These are phyloP conservation scores for Camponotus floridanus DNA, from an alignment of 1,140 invertebrate species.

Conservation along the genomic window DNA sequence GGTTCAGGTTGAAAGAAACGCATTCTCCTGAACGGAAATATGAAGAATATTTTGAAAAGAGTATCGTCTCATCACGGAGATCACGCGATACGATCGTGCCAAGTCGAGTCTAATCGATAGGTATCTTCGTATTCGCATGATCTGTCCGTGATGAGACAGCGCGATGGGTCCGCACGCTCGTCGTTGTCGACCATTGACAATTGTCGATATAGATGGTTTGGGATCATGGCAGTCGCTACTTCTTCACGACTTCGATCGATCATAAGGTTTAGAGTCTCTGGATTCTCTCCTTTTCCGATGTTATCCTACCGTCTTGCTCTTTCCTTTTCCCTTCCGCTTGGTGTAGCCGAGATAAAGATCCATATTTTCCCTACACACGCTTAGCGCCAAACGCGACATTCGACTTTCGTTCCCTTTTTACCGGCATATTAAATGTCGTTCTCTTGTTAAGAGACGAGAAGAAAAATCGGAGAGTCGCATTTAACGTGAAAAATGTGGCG, in stretches of 20 bases:
- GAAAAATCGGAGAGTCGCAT: background rate
- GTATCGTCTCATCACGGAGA: constrained; percentile 76
- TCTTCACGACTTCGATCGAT: constrained; percentile 68
- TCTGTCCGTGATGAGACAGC: constrained; percentile 74
- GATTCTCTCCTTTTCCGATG: constrained; percentile 29
- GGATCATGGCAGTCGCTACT: constrained; percentile 64
- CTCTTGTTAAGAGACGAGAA: background rate
- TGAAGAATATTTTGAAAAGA: constrained; percentile 85
- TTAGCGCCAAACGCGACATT: background rate
- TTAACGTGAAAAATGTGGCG: background rate
- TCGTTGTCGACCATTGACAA: constrained; percentile 56
- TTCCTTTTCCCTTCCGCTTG: constrained; percentile 29
- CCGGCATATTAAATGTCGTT: background rate
- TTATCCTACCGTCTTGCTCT: constrained; percentile 1
- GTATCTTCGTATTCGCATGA: background rate
- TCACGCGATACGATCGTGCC: constrained; percentile 14
- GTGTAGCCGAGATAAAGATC: constrained; percentile 14
- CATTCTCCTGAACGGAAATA: constrained; percentile 82
- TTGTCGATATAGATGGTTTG: constrained; percentile 41
- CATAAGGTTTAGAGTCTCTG: constrained; percentile 61
- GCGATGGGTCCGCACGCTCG: constrained; percentile 77
- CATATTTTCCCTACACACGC: background rate
- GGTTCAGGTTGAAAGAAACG: constrained; percentile 79
- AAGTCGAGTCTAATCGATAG: constrained; percentile 6
- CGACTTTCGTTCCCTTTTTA: background rate